A percentile compares a stretch with the other conserved stretches of the same genome.
Conservation (phyloP, 2,888 invertebrate species). For the Amphipyra tragopoginis region DNA sequence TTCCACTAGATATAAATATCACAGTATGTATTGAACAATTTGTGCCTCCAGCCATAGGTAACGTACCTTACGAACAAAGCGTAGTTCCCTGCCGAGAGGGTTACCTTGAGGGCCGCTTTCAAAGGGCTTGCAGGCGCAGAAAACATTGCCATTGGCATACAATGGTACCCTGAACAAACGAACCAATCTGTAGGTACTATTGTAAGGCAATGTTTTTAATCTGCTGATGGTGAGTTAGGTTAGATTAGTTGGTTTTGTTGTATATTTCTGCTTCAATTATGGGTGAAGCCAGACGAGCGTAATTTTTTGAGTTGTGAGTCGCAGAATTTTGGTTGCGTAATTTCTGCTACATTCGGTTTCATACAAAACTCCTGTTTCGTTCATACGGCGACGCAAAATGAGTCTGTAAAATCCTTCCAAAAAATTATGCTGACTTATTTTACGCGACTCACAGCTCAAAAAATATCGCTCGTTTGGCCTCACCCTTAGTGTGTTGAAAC, state of each 20-base stretch:
- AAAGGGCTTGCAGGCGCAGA: constrained; percentile 22
- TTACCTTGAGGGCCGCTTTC: constrained; percentile 7
- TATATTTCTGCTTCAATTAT: no score
- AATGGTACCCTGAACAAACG: background rate
- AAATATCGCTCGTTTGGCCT: no score
- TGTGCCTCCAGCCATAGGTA: constrained; percentile 1
- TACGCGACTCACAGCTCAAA: no score
- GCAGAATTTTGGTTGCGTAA: no score
- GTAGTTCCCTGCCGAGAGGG: background rate
- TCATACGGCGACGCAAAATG: no score
- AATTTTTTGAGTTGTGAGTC: no score
- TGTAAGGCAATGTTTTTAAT: background rate
- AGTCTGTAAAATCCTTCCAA: no score
- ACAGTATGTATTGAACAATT: constrained; percentile 13
- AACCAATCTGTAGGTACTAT: constrained; percentile 1
- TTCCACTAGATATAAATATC: background rate
- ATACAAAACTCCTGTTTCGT: no score
- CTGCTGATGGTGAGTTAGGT: background rate
- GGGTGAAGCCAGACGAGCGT: no score
- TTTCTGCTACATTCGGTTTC: no score
- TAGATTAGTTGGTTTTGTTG: background rate
- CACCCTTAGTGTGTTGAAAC: no score
- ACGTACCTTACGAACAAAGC: constrained; percentile 7
- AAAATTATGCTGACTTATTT: no score
- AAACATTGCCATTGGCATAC: constrained; percentile 7